These are phyloP conservation scores for Drosophila falleni DNA, from an alignment of 2,888 invertebrate genomes.

Conservation along the genomic window DNA sequence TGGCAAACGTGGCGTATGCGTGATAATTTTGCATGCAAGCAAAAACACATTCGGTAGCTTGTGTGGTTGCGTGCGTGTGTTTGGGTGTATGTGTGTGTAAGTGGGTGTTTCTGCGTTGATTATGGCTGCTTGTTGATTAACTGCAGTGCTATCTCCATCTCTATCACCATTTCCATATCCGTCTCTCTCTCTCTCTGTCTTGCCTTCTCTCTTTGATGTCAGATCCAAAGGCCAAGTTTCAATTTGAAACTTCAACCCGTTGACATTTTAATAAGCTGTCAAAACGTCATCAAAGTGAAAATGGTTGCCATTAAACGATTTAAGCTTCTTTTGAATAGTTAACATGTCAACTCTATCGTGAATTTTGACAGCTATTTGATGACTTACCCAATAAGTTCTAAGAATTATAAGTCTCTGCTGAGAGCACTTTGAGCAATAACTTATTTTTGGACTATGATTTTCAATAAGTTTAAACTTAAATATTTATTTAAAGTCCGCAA, in stretches of 20 bases:
- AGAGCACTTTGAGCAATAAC: neutral
- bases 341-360: slow-evolving; percentile 6
- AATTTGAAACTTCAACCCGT: slow-evolving; percentile 26
- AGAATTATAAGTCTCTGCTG: neutral
- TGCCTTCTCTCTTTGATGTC: neutral
- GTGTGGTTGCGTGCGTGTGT: slow-evolving; percentile 1
- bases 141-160: slow-evolving; percentile 26
- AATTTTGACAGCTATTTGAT: slow-evolving; percentile 18
- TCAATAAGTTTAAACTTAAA: neutral
- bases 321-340: slow-evolving; percentile 39
- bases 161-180: neutral
- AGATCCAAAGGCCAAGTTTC: slow-evolving; percentile 8
- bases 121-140: slow-evolving; percentile 62
- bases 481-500: no score
- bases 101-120: slow-evolving; percentile 46
- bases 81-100: slow-evolving; percentile 2
- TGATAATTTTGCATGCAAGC: slow-evolving; percentile 49
- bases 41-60: slow-evolving; percentile 15
- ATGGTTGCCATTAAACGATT: slow-evolving; percentile 16
- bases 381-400: neutral
- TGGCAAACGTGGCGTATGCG: slow-evolving; percentile 53
- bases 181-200: neutral
- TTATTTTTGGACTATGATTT: neutral
- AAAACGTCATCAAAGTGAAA: slow-evolving; percentile 43
- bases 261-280: slow-evolving; percentile 74